Conservation (phyloP, 2,113 vertebrate genomes). For the Oncorhynchus kisutch region DNA sequence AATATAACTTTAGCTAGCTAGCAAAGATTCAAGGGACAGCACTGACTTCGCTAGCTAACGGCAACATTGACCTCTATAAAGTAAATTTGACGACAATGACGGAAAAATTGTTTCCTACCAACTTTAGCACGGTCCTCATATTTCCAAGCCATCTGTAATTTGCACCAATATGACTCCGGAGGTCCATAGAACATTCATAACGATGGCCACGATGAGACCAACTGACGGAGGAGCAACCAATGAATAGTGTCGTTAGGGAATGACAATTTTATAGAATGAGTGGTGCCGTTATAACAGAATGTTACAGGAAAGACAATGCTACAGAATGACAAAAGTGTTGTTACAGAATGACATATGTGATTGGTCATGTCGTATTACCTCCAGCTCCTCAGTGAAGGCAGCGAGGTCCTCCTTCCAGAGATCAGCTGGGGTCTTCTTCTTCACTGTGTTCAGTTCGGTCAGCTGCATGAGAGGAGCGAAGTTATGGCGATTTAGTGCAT, state of each 20-base stretch:
- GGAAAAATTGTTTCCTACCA: too few species aligned
- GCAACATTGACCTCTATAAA: too few species aligned
- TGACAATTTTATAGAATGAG: neutral
- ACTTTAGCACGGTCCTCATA: too few species aligned
- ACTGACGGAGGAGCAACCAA: too few species aligned
- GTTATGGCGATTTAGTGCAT: neutral
- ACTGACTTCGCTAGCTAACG: too few species aligned
- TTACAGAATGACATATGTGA: neutral
- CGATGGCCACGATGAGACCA: too few species aligned
- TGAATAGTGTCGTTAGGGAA: neutral
- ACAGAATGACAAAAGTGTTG: neutral
- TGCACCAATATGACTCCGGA: too few species aligned
- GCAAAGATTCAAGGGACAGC: too few species aligned
- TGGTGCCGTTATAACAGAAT: neutral
- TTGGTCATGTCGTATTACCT: conserved; percentile 59
- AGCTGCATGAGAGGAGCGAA: conserved; percentile 45
- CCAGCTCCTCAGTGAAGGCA: conserved; percentile 85
- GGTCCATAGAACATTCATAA: too few species aligned
- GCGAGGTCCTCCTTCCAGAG: conserved; percentile 92
- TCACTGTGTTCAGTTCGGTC: conserved; percentile 81
- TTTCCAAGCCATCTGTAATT: too few species aligned
- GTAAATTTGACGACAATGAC: too few species aligned
- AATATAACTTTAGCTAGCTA: too few species aligned
- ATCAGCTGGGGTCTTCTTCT: conserved; percentile 79
- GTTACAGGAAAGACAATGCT: neutral